These are phyloP conservation scores for Eupithecia subfuscata DNA, from an alignment of 2,888 invertebrate species.

Conservation along the genomic window DNA sequence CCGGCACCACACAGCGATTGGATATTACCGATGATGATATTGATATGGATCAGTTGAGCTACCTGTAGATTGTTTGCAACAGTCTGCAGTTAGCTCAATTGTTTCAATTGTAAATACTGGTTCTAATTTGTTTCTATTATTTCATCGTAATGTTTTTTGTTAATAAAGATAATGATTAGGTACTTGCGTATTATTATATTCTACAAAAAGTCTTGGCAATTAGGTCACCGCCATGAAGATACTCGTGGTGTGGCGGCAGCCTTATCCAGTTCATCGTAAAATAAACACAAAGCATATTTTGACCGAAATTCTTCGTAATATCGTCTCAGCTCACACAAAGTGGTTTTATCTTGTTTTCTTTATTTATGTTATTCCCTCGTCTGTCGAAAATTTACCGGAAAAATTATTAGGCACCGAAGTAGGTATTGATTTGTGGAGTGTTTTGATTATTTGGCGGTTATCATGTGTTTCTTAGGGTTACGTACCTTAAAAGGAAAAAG, in stretches of 20 bases:
- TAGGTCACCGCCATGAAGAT: not conserved
- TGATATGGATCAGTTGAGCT: too few relatives aligned
- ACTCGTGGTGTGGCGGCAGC: not conserved
- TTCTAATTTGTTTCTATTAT: too few relatives aligned
- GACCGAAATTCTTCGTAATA: constrained; percentile 32
- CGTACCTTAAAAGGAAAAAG: not conserved
- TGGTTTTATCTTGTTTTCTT: constrained; percentile 35
- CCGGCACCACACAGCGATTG: too few relatives aligned
- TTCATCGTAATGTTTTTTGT: too few relatives aligned
- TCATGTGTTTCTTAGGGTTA: not conserved
- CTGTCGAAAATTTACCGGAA: constrained; percentile 11
- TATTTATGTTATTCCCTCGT: constrained; percentile 37
- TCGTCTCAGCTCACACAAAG: constrained; percentile 39
- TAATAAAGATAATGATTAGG: too few relatives aligned
- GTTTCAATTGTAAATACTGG: too few relatives aligned
- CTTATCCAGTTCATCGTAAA: constrained; percentile 26
- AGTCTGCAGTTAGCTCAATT: too few relatives aligned
- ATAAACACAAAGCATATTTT: constrained; percentile 37
- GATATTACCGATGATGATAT: too few relatives aligned
- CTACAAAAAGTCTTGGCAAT: too few relatives aligned
- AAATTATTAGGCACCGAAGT: not conserved
- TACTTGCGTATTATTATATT: too few relatives aligned
- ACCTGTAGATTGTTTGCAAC: too few relatives aligned
- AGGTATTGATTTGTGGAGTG: not conserved
- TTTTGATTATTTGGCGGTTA: not conserved